Base-by-base conservation (phyloP, 2,113 vertebrate genomes). In the Pipra filicauda region DNA sequence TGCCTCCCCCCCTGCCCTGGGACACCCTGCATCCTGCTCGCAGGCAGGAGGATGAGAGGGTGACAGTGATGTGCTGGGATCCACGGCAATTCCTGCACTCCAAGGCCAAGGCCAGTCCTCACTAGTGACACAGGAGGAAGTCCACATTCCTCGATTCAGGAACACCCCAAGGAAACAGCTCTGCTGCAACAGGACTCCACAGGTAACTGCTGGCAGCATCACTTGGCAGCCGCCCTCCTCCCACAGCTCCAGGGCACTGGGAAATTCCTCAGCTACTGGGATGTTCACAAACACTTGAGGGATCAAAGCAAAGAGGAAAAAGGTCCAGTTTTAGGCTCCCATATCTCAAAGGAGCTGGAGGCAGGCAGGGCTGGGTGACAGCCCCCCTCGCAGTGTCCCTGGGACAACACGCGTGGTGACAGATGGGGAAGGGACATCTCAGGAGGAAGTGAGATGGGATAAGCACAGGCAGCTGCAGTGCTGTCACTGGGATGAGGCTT, bases 71-170 rank as follows among this genome's bases (percentile, higher is more conserved):
- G 64, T 54, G 8, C 8, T 1, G 7, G 71, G 46, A 88, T 62
- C 24, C 51, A 41, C 43, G 48, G 18, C 28, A 52, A 64, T 15
- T 84, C 77, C 89, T 66, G 73, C 51, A 31, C 37, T 43, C 37
- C 5, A 8, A 1, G 2, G 73, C 58, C 70, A 77, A 23, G 15
- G 43, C 11, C 31, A 48, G 27, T 26, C 67, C 61, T 59, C 12
- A 2, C 20, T 4, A 11, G 65, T 2, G 31, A 54, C 43, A 57
- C 26, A 30, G 49, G 12, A 87, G 54, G 48, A 66, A 91, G 93
- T 21, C 23, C n/a, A 17, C 0, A 9, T 18, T 89, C 91, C 77
- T 87, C 0, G 0, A 49, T 8, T 58, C 10, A 24, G 4, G 9
- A 89, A 62, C 6, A 7, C 54, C 71, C 52, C 3, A 31, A 83